Percentiles rank a stretch among this genome's conserved stretches.
phyloP scores from a whole-genome alignment of 2,797 vertebrate species.

The Sciaenops ocellatus region DNA sequence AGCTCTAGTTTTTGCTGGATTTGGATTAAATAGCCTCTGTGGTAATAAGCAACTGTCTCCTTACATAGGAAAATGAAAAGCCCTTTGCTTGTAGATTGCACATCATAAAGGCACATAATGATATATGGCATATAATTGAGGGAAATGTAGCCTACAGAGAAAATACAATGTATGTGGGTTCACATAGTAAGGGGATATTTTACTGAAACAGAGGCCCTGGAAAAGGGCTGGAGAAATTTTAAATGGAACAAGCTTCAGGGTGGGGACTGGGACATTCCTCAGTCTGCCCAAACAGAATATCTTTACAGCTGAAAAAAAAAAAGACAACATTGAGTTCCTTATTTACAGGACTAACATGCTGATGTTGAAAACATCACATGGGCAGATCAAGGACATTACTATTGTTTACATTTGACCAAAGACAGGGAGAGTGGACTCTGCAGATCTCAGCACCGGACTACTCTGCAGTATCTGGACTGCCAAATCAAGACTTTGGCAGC shows the following conservation, averaged over 20 bases:
- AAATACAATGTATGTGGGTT: constrained; percentile 36
- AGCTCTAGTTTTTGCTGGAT: constrained; percentile 15
- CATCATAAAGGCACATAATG: constrained; percentile 4
- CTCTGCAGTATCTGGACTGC: constrained; percentile 28
- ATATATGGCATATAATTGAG: constrained; percentile 1
- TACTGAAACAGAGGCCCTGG: constrained; percentile 46
- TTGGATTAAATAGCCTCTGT: not conserved
- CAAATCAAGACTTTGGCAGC: constrained; percentile 48
- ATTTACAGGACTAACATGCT: constrained; percentile 54
- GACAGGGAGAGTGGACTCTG: constrained; percentile 18
- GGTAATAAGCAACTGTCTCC: constrained; percentile 4
- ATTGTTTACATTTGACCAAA: constrained; percentile 53
- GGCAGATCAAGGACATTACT: constrained; percentile 57
- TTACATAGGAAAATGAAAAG: constrained; percentile 14
- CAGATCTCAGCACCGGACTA: constrained; percentile 41
- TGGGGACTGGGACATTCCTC: constrained; percentile 74
- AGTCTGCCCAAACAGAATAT: constrained; percentile 70
- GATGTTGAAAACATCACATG: constrained; percentile 41
- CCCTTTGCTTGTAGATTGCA: not conserved
- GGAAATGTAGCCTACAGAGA: constrained; percentile 14
- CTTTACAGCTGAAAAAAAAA: constrained; percentile 50
- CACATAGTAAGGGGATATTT: constrained; percentile 46
- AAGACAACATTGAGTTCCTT: constrained; percentile 41
- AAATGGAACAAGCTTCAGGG: constrained; percentile 71
- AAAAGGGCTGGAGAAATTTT: constrained; percentile 47